These are phyloP conservation scores for Polypterus bichir DNA, from an alignment of 2,113 vertebrate species.

Conservation along the genomic window DNA sequence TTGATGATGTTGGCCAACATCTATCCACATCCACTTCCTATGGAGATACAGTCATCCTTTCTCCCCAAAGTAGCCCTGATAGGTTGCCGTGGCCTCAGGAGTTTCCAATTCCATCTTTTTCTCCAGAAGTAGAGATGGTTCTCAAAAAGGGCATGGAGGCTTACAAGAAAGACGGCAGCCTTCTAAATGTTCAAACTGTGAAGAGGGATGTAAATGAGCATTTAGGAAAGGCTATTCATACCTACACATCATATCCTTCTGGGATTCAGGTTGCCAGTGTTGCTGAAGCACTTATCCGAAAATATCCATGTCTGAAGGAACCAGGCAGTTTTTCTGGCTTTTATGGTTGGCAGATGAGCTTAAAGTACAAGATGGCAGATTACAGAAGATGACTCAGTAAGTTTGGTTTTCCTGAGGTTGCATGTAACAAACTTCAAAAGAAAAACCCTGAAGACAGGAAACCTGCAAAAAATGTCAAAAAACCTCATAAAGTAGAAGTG, in stretches of 20 bases:
- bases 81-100: constrained; percentile 22
- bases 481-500: constrained; percentile 17
- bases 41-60: not conserved
- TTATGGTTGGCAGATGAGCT: constrained; percentile 26
- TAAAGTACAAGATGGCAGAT: constrained; percentile 26
- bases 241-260: constrained; percentile 22
- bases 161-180: constrained; percentile 17
- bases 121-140: constrained; percentile 21
- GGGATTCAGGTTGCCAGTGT: constrained; percentile 18
- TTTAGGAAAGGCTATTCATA: constrained; percentile 15
- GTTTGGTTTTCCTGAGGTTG: constrained; percentile 20
- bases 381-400: constrained; percentile 20
- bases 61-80: constrained; percentile 9
- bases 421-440: constrained; percentile 18
- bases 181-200: constrained; percentile 16
- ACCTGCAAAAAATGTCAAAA: constrained; percentile 22
- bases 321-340: constrained; percentile 22
- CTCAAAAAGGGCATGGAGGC: constrained; percentile 17
- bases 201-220: constrained; percentile 22
- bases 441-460: constrained; percentile 16
- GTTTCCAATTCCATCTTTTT: constrained; percentile 27
- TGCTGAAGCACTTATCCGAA: constrained; percentile 19
- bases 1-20: no score
- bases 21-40: no score
- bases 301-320: constrained; percentile 23